Evolutionary conservation across 2,888 invertebrate species (phyloP).

Genomic region (Biston stratarius): DNA sequence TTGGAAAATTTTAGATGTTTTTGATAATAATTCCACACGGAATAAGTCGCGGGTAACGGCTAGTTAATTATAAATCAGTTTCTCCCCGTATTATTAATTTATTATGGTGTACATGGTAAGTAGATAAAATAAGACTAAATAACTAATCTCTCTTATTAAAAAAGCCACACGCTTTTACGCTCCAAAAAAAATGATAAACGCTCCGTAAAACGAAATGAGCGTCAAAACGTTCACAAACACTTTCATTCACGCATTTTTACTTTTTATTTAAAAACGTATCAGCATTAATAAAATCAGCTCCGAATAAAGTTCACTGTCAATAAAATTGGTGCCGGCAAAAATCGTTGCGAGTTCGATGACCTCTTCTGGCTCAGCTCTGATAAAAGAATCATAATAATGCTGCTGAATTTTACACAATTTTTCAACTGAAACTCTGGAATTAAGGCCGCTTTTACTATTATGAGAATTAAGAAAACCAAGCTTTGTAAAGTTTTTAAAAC

Average conservation of each 20-base stretch:
- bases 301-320: constrained; percentile 39
- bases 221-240: constrained; percentile 8
- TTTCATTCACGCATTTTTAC: constrained; percentile 36
- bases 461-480: too few species aligned
- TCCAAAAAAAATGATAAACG: neutral
- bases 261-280: constrained; percentile 30
- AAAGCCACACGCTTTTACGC: neutral
- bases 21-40: too few species aligned
- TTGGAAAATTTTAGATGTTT: too few species aligned
- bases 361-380: constrained; percentile 62
- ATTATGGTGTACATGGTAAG: neutral
- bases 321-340: constrained; percentile 48
- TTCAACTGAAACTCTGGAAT: too few species aligned
- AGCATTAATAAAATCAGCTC: constrained; percentile 24
- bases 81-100: too few species aligned
- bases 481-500: too few species aligned
- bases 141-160: neutral
- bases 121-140: neutral
- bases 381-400: constrained; percentile 71
- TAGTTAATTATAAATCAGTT: too few species aligned
- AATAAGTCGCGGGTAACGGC: too few species aligned
- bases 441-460: too few species aligned
- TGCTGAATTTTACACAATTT: constrained; percentile 6
- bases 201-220: constrained; percentile 21
- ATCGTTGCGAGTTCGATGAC: constrained; percentile 60